Percentiles rank a stretch among this genome's conserved stretches.
These are phyloP conservation scores for Argya squamiceps DNA, from an alignment of 2,797 vertebrate species.

Conservation along the genomic window DNA sequence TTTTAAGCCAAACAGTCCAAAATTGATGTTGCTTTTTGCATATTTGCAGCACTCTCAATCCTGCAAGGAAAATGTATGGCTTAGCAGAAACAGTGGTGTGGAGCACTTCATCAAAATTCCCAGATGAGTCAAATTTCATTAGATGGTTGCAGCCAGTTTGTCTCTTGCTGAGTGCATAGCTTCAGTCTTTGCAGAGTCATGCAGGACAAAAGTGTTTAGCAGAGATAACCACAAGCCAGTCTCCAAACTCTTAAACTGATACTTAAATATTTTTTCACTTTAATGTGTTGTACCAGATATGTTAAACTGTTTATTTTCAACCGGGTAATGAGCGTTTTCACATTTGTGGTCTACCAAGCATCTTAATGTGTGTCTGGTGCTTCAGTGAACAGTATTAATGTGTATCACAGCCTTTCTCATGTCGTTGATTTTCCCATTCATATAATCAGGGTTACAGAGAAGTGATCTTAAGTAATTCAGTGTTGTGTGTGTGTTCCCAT, in stretches of 20 bases:
- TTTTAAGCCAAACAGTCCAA: neutral
- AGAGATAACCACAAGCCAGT: conserved; percentile 53
- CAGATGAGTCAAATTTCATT: conserved; percentile 53
- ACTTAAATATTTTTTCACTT: conserved; percentile 36
- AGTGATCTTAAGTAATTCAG: neutral
- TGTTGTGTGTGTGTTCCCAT: neutral
- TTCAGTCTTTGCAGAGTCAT: conserved; percentile 51
- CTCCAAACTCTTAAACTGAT: conserved; percentile 49
- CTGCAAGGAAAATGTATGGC: neutral
- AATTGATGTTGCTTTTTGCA: neutral
- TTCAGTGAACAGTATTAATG: conserved; percentile 22
- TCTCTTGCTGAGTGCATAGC: neutral
- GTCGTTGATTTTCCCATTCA: conserved; percentile 9
- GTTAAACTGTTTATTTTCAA: conserved; percentile 59
- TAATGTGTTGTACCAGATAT: conserved; percentile 53
- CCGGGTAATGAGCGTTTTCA: conserved; percentile 34
- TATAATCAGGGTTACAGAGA: neutral
- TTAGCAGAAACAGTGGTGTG: neutral
- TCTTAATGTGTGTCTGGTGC: conserved; percentile 33
- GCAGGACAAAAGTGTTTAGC: conserved; percentile 42
- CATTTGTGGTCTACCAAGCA: conserved; percentile 53
- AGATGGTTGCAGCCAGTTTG: conserved; percentile 18
- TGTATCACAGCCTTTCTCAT: conserved; percentile 21
- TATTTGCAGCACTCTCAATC: neutral
- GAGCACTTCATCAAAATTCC: neutral